These are phyloP conservation scores for Boloria selene DNA, from an alignment of 2,888 invertebrate genomes.

Conservation along the genomic window DNA sequence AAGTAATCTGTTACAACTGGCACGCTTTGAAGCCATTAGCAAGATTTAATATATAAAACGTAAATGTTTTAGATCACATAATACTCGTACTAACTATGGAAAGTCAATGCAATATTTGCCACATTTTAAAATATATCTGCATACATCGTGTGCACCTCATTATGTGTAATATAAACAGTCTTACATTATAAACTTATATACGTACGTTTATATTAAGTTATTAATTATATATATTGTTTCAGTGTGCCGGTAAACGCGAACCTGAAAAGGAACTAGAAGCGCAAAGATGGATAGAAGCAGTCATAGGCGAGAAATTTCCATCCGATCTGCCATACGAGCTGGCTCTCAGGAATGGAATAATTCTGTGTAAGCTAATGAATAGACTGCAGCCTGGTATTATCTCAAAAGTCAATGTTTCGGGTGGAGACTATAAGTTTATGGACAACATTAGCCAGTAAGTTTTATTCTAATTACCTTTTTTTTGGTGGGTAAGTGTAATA, in stretches of 20 bases:
- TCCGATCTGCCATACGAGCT: conserved; percentile 87
- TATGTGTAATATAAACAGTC: too few relatives aligned
- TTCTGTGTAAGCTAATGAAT: conserved; percentile 95
- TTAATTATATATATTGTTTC: conserved; percentile 52
- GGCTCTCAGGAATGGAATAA: conserved; percentile 90
- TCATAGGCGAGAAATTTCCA: conserved; percentile 90
- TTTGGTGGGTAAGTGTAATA: too few relatives aligned
- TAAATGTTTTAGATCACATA: too few relatives aligned
- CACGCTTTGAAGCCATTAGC: too few relatives aligned
- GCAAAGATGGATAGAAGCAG: conserved; percentile 92
- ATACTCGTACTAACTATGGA: too few relatives aligned
- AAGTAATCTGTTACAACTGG: too few relatives aligned
- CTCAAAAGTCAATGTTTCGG: conserved; percentile 90
- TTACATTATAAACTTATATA: too few relatives aligned
- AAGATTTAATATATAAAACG: too few relatives aligned
- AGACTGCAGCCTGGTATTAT: conserved; percentile 92
- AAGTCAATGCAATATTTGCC: too few relatives aligned
- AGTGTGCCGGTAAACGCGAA: conserved; percentile 92
- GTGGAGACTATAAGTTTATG: conserved; percentile 98
- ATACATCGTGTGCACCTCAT: too few relatives aligned
- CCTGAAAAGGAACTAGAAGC: conserved; percentile 91
- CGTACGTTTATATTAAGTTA: neutral
- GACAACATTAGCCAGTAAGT: conserved; percentile 96
- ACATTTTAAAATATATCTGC: too few relatives aligned
- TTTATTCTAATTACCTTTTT: conserved; percentile 2